Evolutionary conservation across 2,113 vertebrate genomes (phyloP), one percentile per base, ranked within the genome.

Genomic region (Lepidothrix coronata): DNA sequence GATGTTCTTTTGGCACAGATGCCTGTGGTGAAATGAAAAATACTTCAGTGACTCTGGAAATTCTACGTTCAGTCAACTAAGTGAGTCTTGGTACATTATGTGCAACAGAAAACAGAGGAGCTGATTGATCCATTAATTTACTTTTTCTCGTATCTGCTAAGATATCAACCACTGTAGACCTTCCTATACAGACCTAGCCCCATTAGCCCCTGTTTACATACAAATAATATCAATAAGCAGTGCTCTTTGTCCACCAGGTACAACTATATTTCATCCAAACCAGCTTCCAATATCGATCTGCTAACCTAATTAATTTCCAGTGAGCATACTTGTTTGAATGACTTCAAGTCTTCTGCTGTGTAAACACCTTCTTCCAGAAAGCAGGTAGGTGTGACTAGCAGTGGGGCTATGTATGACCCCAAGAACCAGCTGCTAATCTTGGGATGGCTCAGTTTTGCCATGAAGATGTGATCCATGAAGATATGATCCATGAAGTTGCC

Each of bases 391-490:
- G 10, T 48, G 52, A 63, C 30, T 21, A 39, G 10, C 43, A 61
- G 21, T 5, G n/a, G 33, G 14, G 23, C 13, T 68, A n/a, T 1
- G 1, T 23, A 23, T 31, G 51, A 66, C 4, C 7, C 8, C 11
- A 21, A 8, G 17, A 7, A 62, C 16, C 18, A 27, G 28, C 5
- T 49, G 14, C 39, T 41, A 9, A 24, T n/a, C 74, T 72, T 31
- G 14, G n/a, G 14, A 72, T 73, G 19, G 24, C 17, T 75, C 22
- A 20, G 4, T 66, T 88, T 83, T 57, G n/a, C 44, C 11, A 18
- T 31, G 8, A 52, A 63, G 43, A 9, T 35, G 14, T 17, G 20
- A 63, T 23, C 44, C 12, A 21, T 31, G 8, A 48, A 63, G 39
- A 9, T 35, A 12, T 17, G 20, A 63, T 23, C 44, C 22, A n/a